Conservation (phyloP, 2,113 vertebrate species). For the Turnix velox region DNA sequence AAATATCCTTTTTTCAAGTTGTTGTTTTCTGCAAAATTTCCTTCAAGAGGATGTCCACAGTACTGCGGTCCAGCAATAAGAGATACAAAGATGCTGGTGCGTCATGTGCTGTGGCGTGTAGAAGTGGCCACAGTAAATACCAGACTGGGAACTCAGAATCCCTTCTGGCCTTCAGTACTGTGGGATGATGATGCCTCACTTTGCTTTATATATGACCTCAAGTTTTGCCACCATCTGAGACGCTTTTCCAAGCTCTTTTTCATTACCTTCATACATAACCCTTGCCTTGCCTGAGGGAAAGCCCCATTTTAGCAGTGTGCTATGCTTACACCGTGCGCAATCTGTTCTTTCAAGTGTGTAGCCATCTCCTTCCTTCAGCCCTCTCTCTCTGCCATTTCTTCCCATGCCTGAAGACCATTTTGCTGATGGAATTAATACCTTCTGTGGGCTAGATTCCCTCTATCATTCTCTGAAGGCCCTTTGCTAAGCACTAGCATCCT, state of each 20-base stretch:
- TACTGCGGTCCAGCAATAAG: neutral
- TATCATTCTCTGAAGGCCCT: neutral
- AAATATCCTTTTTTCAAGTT: neutral
- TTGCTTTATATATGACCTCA: neutral
- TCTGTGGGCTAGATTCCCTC: neutral
- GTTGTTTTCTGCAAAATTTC: neutral
- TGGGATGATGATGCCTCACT: neutral
- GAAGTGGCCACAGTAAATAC: neutral
- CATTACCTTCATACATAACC: neutral
- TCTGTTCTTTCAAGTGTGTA: neutral
- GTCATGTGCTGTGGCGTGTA: neutral
- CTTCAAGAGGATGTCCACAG: neutral
- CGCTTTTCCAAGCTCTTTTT: neutral
- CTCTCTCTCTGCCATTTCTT: neutral
- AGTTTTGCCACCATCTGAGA: neutral
- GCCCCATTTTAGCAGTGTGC: neutral
- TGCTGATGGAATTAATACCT: neutral
- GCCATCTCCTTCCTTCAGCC: neutral
- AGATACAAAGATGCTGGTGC: neutral
- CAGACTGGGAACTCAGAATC: neutral
- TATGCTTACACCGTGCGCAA: neutral
- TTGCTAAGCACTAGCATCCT: neutral
- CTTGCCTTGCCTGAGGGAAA: neutral
- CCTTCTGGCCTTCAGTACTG: neutral
- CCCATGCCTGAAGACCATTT: neutral